Base-by-base conservation (phyloP, 2,888 invertebrate genomes). In the Nymphalis urticae region DNA sequence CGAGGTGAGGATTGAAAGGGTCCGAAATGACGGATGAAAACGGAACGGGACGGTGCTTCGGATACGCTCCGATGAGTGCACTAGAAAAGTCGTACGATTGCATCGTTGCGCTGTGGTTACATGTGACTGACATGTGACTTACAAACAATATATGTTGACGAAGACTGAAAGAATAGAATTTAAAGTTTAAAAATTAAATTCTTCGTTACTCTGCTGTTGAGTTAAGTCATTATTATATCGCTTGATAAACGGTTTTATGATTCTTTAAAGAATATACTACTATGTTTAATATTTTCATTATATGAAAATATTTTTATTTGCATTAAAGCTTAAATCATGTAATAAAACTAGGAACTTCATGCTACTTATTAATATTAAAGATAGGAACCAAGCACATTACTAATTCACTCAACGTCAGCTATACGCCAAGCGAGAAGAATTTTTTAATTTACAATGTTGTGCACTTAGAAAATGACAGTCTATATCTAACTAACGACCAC, bases 1-100 rank as follows among this genome's bases (percentile, higher is more conserved):
- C 82, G 84, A 86, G 85, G 86, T 84, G 89, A 82, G 84, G 84
- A 88, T 88, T 89, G 90, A 90, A 85, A 87, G 89, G 90, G 90
- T 89, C 82, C 81, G 81, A 87, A 86, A 86, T 87, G 88, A 88
- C 85, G 84, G 82, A 83, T 82, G 83, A 80, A 79, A 75, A 73
- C 67, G 73, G 71, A 62, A 71, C 74, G 68, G 69, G 58, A 70
- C 68, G 65, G 61, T 63, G 69, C 72, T 64, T 59, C 48, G 69
- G 62, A 62, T 62, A 66, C 68, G 63, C 63, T 72, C 17, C 56
- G 62, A 24, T 58, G 66, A 64, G 66, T 68, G 64, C 64, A 59
- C 66, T 66, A 50, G 64, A 62, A 70, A 67, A 64, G 48, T 68
- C 72, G 61, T 51, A 48, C 60, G 64, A 68, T 70, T 69, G 71